Evolutionary conservation across 2,888 invertebrate species (phyloP).

Genomic region (Nebria salina): DNA sequence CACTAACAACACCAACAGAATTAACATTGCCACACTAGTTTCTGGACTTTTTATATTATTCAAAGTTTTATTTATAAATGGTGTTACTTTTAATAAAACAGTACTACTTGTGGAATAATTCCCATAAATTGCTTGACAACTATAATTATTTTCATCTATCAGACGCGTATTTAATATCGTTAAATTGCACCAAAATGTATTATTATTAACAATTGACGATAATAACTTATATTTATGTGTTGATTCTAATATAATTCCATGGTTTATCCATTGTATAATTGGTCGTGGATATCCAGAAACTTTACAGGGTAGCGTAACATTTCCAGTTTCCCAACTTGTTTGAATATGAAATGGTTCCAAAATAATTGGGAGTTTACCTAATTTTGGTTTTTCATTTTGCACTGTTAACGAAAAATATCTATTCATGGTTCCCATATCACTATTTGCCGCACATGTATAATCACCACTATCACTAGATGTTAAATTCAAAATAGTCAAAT

Average conservation of each 20-base stretch:
- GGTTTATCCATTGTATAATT: neutral
- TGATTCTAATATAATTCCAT: neutral
- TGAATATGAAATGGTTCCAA: no score
- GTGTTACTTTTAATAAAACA: no score
- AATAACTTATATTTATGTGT: no score
- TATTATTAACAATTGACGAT: no score
- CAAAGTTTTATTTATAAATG: no score
- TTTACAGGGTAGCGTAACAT: constrained; percentile 9
- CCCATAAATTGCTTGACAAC: no score
- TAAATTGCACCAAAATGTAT: constrained; percentile 19
- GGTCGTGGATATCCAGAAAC: constrained; percentile 3
- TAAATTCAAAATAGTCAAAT: constrained; percentile 11
- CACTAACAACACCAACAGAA: neutral
- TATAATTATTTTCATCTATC: no score
- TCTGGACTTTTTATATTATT: no score
- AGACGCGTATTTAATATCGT: constrained; percentile 11
- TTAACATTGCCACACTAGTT: no score
- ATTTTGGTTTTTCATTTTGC: neutral
- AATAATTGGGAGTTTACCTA: no score
- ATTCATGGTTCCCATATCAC: neutral
- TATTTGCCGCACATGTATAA: neutral
- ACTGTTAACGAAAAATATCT: neutral
- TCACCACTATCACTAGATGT: neutral
- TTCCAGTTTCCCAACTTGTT: neutral
- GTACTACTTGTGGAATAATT: no score